Base-by-base conservation (phyloP, 2,113 vertebrate species). In the Rana temporaria region DNA sequence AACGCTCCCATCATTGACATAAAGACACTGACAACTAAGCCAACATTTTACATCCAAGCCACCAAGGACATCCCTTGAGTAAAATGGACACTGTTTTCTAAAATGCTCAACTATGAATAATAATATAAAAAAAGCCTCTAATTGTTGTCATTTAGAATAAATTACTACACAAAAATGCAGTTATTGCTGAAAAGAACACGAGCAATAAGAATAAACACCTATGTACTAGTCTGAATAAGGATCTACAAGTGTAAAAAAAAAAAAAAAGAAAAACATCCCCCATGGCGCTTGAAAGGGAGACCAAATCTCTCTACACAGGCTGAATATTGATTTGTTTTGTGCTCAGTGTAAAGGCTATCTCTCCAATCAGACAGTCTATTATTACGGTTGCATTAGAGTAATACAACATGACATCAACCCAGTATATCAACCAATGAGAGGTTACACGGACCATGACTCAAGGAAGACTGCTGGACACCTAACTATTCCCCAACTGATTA, bases 321-420 rank as follows among this genome's bases (percentile, higher is more conserved):
- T n/a, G 38, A 57, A 60, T 81, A 86, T 84, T 78, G 85, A 86
- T 86, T 78, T 67, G 52, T 85, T 83, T 71, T 75, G 24, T 66
- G 57, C 83, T 70, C 68, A 48, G 59, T 72, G 32, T 62, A 65
- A 77, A 70, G 84, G 80, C 68, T 77, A 82, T 85, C 85, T 83
- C 76, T 63, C 78, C 55, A 82, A 84, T 79, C 84, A 82, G 78
- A 63, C 62, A 52, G 63, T 56, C 69, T 68, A 71, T 79, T 83
- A 84, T 59, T 34, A 78, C 52, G 3, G 68, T 80, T 84, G 78
- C 78, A 76, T 84, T 84, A 82, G 64, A 64, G 81, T 85, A 84
- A 84, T 76, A 84, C 66, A 75, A 79, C 70, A 81, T 84, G 69
- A 75, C 68, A 85, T 79, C 38, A 79, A 56, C 68, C 82, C 68